Conservation (phyloP, 2,113 vertebrate genomes). For the Coturnix japonica region DNA sequence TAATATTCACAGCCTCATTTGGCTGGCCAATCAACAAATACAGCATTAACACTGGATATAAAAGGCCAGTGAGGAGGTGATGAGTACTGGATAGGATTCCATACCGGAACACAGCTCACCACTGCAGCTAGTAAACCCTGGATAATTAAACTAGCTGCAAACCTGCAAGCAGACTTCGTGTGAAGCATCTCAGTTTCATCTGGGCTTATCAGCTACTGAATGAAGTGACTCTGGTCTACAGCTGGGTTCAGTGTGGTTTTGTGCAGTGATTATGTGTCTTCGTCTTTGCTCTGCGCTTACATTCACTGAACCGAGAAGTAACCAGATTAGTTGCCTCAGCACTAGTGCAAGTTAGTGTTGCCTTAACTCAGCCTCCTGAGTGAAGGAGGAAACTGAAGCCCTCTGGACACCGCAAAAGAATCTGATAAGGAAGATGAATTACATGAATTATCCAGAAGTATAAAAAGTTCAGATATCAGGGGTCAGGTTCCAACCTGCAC, state of each 20-base stretch:
- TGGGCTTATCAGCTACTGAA: background rate
- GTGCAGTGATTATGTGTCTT: background rate
- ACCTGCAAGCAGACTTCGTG: background rate
- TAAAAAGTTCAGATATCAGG: background rate
- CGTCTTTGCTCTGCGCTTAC: background rate
- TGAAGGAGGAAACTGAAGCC: background rate
- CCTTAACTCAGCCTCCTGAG: background rate
- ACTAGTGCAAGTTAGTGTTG: background rate
- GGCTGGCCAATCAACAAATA: conserved; percentile 11
- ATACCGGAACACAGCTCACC: background rate
- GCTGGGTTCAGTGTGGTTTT: accelerated
- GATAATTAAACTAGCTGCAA: background rate
- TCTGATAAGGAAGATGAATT: background rate
- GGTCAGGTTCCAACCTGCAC: background rate
- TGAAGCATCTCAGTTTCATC: background rate
- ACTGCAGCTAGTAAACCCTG: background rate
- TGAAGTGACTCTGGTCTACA: background rate
- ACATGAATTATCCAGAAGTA: background rate
- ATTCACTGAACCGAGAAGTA: background rate
- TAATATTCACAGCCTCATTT: background rate
- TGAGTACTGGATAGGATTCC: background rate
- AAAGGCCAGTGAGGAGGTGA: background rate
- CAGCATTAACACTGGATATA: background rate
- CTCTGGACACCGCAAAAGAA: background rate
- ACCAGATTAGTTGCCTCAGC: background rate